phyloP scores from a whole-genome alignment of 1,140 invertebrate species.

The Nebria ingens region DNA sequence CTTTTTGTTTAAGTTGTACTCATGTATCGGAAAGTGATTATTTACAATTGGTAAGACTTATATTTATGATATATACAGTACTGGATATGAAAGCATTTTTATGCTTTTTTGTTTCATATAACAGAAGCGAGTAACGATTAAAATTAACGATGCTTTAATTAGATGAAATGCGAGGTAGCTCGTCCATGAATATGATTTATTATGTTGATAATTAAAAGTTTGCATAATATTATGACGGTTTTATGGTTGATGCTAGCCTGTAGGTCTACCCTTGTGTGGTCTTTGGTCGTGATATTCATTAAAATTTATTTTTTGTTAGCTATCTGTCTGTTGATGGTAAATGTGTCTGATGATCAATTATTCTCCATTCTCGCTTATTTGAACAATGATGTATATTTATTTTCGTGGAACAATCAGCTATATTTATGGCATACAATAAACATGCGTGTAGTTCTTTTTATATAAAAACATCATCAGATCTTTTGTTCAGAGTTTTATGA shows the following conservation, averaged over 20 bases:
- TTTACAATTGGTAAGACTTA: too few relatives aligned
- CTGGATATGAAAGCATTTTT: too few relatives aligned
- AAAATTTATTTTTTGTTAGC: not conserved
- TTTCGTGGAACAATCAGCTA: too few relatives aligned
- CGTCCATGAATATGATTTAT: conserved; percentile 1
- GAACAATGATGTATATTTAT: too few relatives aligned
- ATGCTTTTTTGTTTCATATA: not conserved
- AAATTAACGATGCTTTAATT: conserved; percentile 5
- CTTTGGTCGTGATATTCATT: not conserved
- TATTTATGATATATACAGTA: too few relatives aligned
- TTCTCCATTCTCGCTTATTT: too few relatives aligned
- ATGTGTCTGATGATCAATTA: not conserved
- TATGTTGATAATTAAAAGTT: not conserved
- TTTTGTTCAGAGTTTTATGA: too few relatives aligned
- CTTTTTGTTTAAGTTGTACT: too few relatives aligned
- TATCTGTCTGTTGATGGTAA: not conserved
- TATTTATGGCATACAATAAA: too few relatives aligned
- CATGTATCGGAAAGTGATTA: too few relatives aligned
- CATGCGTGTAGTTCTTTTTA: conserved; percentile 1
- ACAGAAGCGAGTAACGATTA: not conserved
- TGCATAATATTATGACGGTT: conserved; percentile 7
- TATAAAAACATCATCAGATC: not conserved
- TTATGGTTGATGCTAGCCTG: not conserved
- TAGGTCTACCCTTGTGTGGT: not conserved
- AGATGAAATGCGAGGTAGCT: conserved; percentile 9